Evolutionary conservation across 2,113 vertebrate genomes (phyloP).

Genomic region (Thomomys bottae): DNA sequence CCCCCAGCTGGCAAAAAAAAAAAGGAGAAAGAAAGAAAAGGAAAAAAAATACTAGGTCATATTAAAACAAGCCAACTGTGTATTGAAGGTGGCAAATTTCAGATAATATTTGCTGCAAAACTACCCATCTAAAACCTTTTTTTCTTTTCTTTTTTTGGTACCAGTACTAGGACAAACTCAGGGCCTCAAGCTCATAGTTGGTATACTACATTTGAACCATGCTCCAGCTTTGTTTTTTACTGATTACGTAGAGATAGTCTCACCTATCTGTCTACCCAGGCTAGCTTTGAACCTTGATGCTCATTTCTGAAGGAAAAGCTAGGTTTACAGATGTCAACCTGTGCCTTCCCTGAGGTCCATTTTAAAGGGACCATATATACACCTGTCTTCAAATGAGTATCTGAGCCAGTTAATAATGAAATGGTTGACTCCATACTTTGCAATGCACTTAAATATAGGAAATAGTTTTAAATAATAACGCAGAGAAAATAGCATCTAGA

Average conservation of each 20-base stretch:
- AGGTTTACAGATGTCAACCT: too few relatives aligned
- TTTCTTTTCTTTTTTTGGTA: too few relatives aligned
- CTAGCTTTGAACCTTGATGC: too few relatives aligned
- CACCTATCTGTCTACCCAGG: too few relatives aligned
- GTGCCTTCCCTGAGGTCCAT: neutral
- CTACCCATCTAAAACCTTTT: neutral
- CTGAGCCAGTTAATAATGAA: slow-evolving; percentile 14
- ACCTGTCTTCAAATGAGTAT: neutral
- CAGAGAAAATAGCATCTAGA: slow-evolving; percentile 43
- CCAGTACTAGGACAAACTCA: too few relatives aligned
- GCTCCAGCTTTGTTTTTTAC: too few relatives aligned
- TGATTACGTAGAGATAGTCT: too few relatives aligned
- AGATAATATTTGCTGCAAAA: slow-evolving; percentile 25
- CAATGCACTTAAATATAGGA: slow-evolving; percentile 28
- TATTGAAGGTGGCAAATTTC: slow-evolving; percentile 38
- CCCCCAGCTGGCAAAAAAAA: too few relatives aligned
- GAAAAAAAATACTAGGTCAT: slow-evolving; percentile 37
- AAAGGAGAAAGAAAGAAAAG: too few relatives aligned
- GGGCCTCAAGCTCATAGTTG: too few relatives aligned
- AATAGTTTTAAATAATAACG: slow-evolving; percentile 1
- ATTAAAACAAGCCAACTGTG: slow-evolving; percentile 36
- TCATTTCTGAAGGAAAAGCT: too few relatives aligned
- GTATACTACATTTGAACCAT: too few relatives aligned
- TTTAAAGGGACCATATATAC: neutral
- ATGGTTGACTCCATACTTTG: neutral